phyloP scores from a whole-genome alignment of 2,888 invertebrate species.

The Gisinianus flammeolus region DNA sequence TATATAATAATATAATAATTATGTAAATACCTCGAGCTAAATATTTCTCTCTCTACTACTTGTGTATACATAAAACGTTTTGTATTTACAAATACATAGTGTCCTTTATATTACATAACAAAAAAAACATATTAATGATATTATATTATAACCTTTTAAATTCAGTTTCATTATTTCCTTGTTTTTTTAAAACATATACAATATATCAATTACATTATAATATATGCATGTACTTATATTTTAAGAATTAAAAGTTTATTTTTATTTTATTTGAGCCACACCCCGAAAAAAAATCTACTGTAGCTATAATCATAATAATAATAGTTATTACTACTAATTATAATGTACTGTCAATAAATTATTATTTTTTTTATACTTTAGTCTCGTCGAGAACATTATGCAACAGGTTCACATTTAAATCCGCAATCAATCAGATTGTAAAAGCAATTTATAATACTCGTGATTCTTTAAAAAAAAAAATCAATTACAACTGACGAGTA shows the following conservation, averaged over 20 bases:
- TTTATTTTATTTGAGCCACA: slow-evolving; percentile 31
- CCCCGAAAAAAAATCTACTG: slow-evolving; percentile 29
- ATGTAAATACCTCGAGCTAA: slow-evolving; percentile 31
- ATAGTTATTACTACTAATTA: not conserved
- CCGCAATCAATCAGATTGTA: not conserved
- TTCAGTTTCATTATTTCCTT: not conserved
- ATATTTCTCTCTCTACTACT: slow-evolving; percentile 21
- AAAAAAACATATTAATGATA: slow-evolving; percentile 22
- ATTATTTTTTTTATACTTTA: not conserved
- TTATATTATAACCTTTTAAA: slow-evolving; percentile 4
- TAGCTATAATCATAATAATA: slow-evolving; percentile 10
- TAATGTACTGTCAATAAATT: not conserved
- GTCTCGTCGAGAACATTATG: slow-evolving; percentile 1
- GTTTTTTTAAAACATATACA: not conserved
- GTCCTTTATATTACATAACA: slow-evolving; percentile 6
- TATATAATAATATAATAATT: not conserved
- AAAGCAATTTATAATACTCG: not conserved
- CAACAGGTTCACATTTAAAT: not conserved
- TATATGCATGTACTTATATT: slow-evolving; percentile 15
- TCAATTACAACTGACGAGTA: not conserved
- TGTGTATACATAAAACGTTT: slow-evolving; percentile 27
- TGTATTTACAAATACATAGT: slow-evolving; percentile 24
- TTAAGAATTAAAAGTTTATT: slow-evolving; percentile 7
- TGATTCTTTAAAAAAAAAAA: not conserved
- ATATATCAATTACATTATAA: not conserved